These are phyloP conservation scores for Betta splendens DNA, from an alignment of 2,797 vertebrate species.

Conservation along the genomic window DNA sequence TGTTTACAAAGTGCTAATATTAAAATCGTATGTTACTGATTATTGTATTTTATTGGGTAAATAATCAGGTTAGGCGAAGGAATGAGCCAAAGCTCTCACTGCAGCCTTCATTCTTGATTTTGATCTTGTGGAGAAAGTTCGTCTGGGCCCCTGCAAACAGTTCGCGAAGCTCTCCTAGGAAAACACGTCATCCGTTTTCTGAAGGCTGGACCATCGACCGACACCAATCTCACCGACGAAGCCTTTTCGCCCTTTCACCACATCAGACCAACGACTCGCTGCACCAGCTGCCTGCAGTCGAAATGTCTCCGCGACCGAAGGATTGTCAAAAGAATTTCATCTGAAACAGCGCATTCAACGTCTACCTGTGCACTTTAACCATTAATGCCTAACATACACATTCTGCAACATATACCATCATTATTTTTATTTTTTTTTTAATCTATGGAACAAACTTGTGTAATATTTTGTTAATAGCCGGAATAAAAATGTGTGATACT, in stretches of 20 bases:
- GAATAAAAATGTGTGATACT: constrained; percentile 65
- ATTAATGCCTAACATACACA: constrained; percentile 67
- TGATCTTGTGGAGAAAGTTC: constrained; percentile 8
- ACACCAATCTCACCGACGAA: constrained; percentile 52
- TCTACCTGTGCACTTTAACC: constrained; percentile 78
- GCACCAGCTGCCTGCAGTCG: constrained; percentile 60
- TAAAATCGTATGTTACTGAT: constrained; percentile 38
- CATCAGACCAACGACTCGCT: constrained; percentile 38
- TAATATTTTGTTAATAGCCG: constrained; percentile 74
- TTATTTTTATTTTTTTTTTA: constrained; percentile 54
- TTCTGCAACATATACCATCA: constrained; percentile 46
- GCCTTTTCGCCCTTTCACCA: constrained; percentile 62
- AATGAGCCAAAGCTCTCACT: constrained; percentile 57
- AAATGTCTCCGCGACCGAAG: constrained; percentile 35
- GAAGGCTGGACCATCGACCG: constrained; percentile 24
- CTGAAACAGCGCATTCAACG: constrained; percentile 63
- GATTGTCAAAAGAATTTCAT: constrained; percentile 47
- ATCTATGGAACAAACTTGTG: constrained; percentile 54
- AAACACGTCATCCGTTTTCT: constrained; percentile 34
- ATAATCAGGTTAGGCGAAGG: constrained; percentile 63
- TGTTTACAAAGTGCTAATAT: constrained; percentile 69
- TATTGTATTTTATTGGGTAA: constrained; percentile 51
- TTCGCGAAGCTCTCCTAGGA: constrained; percentile 33
- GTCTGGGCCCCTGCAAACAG: constrained; percentile 27
- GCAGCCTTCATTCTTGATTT: constrained; percentile 37